Evolutionary conservation across 2,113 vertebrate species (phyloP).

Genomic region (Oncorhynchus nerka): DNA sequence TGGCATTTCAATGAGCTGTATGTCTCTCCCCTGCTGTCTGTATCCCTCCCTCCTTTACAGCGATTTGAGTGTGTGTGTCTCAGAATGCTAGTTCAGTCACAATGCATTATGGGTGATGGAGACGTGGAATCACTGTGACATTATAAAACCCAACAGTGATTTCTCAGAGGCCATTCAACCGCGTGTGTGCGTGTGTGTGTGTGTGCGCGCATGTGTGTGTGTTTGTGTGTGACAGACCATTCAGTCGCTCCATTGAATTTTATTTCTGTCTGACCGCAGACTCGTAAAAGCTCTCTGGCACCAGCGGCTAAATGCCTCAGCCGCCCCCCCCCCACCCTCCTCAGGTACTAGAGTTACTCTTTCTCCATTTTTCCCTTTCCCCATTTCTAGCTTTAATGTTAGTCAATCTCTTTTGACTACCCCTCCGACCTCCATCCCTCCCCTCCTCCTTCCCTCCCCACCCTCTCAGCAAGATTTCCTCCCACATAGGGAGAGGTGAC

Average conservation of each 20-base stretch:
- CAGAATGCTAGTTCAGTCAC: constrained; percentile 59
- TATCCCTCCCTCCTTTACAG: constrained; percentile 7
- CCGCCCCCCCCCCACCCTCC: constrained; percentile 16
- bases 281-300: constrained; percentile 75
- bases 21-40: constrained; percentile 5
- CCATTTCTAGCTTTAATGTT: constrained; percentile 3
- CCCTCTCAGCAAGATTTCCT: constrained; percentile 46
- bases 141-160: constrained; percentile 77
- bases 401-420: constrained; percentile 14
- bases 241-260: constrained; percentile 68
- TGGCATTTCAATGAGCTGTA: neutral
- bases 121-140: constrained; percentile 72
- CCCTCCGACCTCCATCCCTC: constrained; percentile 6
- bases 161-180: constrained; percentile 63
- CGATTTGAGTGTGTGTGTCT: constrained; percentile 29
- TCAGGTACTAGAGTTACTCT: constrained; percentile 72
- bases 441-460: neutral
- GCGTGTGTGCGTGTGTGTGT: constrained; percentile 1
- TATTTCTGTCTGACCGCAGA: constrained; percentile 73
- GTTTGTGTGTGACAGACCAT: constrained; percentile 56
- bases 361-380: constrained; percentile 12
- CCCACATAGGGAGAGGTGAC: constrained; percentile 15
- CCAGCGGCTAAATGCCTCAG: constrained; percentile 61
- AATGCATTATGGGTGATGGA: constrained; percentile 57
- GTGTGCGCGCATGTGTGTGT: neutral